Base-by-base conservation (phyloP, 37 sponge, comb jelly and placozoan genomes). In the Halichondria panicea region DNA sequence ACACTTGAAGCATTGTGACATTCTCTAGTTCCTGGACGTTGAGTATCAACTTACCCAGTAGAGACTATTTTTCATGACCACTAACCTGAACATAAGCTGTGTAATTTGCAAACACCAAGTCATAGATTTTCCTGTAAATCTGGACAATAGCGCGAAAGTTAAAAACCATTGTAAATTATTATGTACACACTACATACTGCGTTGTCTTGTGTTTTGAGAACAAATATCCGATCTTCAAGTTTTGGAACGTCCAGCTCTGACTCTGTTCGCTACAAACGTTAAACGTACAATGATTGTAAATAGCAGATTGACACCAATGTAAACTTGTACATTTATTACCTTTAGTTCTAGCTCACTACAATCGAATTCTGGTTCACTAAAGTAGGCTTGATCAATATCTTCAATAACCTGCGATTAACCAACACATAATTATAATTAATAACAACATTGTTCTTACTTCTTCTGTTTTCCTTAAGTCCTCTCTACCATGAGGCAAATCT, bases 1-100 rank as follows among this genome's bases (percentile, higher is more conserved):
- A 87, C 44, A 75, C 21, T 48, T 87, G 76, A 38, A 87, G 50
- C 75, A 76, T 79, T 2, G 88, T 81, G 27, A 87, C 88, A 57
- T 87, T 81, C 58, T 87, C 82, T 25, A 87, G 65, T 53, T 87
- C 88, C 88, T 87, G 25, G 28, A 60, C 5, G 38, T 34, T 42
- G 36, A 4, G 22, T 43, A 57, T 57, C n/a, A 31, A 75, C 27
- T 35, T 55, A 75, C 64, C 42, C 24, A 12, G 35, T 45, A 35
- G 9, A 37, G 37, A 36, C 11, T 8, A 64, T 64, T 36, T 64
- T 18, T 11, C 52, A 48, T 48, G 13, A 11, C 52, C 11, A 48
- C 15, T 48, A 15, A 53, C 86, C 79, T 78, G 79, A 19, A 85
- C 79, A 78, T 85, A 85, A 4, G 79, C 68, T 28, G 75, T 86